Evolutionary conservation across 2,797 vertebrate genomes (phyloP).

Genomic region (Acridotheres tristis): DNA sequence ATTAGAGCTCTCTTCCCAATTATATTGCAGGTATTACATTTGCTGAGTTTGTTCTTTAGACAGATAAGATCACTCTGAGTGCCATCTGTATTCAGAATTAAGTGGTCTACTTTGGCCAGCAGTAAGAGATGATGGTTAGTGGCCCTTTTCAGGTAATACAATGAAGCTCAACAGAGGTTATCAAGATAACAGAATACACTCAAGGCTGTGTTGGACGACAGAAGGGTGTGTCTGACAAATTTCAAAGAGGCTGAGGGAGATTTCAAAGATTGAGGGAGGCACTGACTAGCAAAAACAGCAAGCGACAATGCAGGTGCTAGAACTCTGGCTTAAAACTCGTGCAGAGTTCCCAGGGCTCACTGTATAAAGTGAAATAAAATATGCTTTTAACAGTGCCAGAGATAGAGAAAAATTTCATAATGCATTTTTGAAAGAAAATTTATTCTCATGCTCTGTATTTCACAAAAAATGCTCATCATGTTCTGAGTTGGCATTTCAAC

Average conservation of each 20-base stretch:
- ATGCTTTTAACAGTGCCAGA: background rate
- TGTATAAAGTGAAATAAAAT: background rate
- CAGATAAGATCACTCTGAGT: background rate
- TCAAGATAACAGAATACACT: background rate
- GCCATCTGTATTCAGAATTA: background rate
- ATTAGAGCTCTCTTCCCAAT: slow-evolving; percentile 25
- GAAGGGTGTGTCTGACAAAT: background rate
- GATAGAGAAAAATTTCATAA: background rate
- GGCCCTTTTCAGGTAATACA: background rate
- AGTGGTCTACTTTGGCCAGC: background rate
- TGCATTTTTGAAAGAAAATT: background rate
- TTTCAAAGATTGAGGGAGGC: background rate
- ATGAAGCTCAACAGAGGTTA: background rate
- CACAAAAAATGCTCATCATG: background rate
- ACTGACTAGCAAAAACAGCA: background rate
- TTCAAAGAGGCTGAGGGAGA: background rate
- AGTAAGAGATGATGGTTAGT: background rate
- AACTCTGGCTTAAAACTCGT: background rate
- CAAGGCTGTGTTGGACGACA: accelerated
- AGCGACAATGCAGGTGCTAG: background rate
- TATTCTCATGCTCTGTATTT: background rate
- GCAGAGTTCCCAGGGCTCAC: background rate
- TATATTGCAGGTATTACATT: background rate
- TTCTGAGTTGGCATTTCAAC: background rate
- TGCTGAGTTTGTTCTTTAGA: slow-evolving; percentile 9